Conservation (phyloP, 2,888 invertebrate genomes). For the Drosophila stalkeri region DNA sequence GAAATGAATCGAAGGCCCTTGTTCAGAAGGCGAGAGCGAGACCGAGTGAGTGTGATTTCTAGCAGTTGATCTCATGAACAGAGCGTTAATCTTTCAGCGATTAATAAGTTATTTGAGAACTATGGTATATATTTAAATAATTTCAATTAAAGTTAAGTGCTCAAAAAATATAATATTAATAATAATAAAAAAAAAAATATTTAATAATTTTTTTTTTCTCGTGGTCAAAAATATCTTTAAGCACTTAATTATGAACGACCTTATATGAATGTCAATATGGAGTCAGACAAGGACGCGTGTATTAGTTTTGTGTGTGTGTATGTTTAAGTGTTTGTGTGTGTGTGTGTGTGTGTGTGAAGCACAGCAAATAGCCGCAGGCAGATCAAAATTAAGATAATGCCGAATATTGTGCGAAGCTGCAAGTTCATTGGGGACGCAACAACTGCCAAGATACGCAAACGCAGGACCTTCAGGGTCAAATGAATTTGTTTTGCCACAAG, state of each 20-base stretch:
- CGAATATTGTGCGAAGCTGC: conserved; percentile 26
- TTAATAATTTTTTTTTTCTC: background rate
- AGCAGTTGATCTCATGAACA: too few relatives aligned
- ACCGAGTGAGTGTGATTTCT: too few relatives aligned
- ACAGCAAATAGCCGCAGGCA: conserved; percentile 24
- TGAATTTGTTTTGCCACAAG: conserved; percentile 38
- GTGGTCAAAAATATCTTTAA: background rate
- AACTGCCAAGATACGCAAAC: conserved; percentile 12
- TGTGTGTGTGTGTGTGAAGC: background rate
- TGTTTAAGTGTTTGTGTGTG: background rate
- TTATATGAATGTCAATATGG: conserved; percentile 11
- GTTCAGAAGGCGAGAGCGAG: too few relatives aligned
- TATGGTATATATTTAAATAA: too few relatives aligned
- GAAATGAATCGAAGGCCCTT: too few relatives aligned
- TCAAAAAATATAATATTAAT: too few relatives aligned
- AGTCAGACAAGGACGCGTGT: background rate
- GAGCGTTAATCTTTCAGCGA: too few relatives aligned
- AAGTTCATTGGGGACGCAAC: conserved; percentile 29
- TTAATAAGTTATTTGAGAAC: too few relatives aligned
- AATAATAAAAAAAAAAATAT: too few relatives aligned
- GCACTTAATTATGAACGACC: background rate
- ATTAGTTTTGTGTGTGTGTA: background rate
- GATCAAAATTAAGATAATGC: conserved; percentile 39
- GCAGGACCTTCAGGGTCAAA: conserved; percentile 54
- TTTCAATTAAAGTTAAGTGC: too few relatives aligned